Evolutionary conservation across 2,113 vertebrate species (phyloP), one percentile per base, ranked within the genome.

Genomic region (Thymallus thymallus): DNA sequence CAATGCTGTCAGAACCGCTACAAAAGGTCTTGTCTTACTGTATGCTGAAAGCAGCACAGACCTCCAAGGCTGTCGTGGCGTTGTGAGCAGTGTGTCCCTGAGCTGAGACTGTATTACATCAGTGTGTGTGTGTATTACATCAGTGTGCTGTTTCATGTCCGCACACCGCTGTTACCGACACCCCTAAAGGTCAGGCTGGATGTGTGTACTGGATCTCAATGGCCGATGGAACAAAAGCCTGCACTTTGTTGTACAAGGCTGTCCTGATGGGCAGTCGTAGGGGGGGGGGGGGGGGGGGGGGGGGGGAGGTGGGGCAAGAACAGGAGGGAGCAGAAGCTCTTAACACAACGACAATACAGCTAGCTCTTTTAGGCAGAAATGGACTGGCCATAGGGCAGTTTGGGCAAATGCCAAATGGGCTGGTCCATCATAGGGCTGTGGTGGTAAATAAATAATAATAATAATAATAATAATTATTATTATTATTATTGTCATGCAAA

Each of bases 101-200:
- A 22, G 58, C 23, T 12, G 6, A n/a, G 14, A 24, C 58, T 22
- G 58, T 61, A n/a, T 58, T 51, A 16, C 48, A 51, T 41, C 35
- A 10, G 69, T 60, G 55, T 71, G 69, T 56, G 24, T 60, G 13
- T 24, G 24, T 61, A 61, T 16, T 61, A 61, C 23, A 41, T 22
- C 55, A 22, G 45, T 51, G 48, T 13, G 16, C 51, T 35, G 6
- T 48, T 70, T 70, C 35, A 35, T 48, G 61, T 41, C 61, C 26
- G 22, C 23, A 48, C 41, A 73, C 32, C 6, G 23, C 71, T 64
- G 23, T 46, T 51, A 64, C 35, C 41, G 46, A 24, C n/a, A 24
- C 60, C 18, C n/a, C 32, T 18, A 70, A 70, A 70, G 69, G 69
- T 70, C 69, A 70, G 5, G 18, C 23, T 26, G 20, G 22, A 5